A percentile compares a stretch with the other conserved stretches of the same genome.
Evolutionary conservation across 2,797 vertebrate species (phyloP).

Genomic region (Enoplosus armatus): DNA sequence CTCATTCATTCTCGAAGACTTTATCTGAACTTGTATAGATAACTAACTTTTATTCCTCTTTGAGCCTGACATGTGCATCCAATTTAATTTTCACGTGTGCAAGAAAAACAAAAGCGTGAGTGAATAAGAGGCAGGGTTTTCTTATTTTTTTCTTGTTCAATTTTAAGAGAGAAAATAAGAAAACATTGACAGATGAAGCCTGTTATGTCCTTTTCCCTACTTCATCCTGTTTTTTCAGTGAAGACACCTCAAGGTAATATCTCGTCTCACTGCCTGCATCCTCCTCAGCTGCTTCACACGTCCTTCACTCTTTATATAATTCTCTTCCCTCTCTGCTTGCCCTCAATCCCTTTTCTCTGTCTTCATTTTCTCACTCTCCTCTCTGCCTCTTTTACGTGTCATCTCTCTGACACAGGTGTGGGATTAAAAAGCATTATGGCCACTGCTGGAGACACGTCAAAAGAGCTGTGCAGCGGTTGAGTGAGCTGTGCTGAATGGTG

Average conservation of each 20-base stretch:
- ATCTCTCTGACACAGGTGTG: constrained; percentile 39
- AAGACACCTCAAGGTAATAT: constrained; percentile 49
- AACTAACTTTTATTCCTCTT: constrained; percentile 15
- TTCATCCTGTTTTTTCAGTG: not conserved
- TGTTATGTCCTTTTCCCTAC: constrained; percentile 28
- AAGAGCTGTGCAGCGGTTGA: constrained; percentile 24
- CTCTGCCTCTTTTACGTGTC: constrained; percentile 24
- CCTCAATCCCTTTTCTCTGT: constrained; percentile 31
- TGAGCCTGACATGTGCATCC: not conserved
- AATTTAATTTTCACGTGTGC: not conserved
- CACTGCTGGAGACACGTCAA: constrained; percentile 34
- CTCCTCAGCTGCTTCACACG: constrained; percentile 24
- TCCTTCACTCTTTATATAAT: constrained; percentile 39
- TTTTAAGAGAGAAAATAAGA: constrained; percentile 18
- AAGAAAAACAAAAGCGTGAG: not conserved
- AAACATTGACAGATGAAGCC: constrained; percentile 17
- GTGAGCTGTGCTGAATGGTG: constrained; percentile 39
- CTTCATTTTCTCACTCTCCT: constrained; percentile 38
- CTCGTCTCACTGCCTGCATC: constrained; percentile 34
- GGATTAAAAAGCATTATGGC: constrained; percentile 51
- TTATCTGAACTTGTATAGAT: constrained; percentile 37
- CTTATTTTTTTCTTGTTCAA: not conserved
- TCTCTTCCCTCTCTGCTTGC: constrained; percentile 12
- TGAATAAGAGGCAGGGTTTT: not conserved
- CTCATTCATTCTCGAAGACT: constrained; percentile 21